A percentile compares a stretch with the other conserved stretches of the same genome.
Evolutionary conservation across 2,113 vertebrate genomes (phyloP).

Genomic region (Siniperca knerii): DNA sequence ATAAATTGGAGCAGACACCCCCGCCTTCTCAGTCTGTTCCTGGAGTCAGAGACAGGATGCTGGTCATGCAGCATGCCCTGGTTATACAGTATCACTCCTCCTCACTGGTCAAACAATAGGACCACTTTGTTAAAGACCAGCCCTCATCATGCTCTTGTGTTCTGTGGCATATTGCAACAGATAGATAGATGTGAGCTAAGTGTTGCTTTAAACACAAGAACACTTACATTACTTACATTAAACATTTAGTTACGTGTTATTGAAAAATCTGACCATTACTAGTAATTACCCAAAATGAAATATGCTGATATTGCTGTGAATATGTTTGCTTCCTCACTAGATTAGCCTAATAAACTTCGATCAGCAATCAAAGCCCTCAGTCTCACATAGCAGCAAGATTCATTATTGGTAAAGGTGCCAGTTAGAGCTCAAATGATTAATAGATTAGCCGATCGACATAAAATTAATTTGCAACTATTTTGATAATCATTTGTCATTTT

Average conservation of each 20-base stretch:
- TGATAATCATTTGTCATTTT: no score
- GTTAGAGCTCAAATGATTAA: not conserved
- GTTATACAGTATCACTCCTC: slow-evolving; percentile 42
- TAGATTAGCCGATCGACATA: not conserved
- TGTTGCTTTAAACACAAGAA: not conserved
- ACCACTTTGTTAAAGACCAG: slow-evolving; percentile 35
- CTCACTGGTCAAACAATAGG: slow-evolving; percentile 49
- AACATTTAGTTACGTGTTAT: not conserved
- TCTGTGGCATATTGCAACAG: not conserved
- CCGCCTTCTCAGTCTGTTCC: not conserved
- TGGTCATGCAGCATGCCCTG: slow-evolving; percentile 56
- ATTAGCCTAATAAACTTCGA: not conserved
- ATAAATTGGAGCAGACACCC: not conserved
- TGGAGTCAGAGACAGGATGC: slow-evolving; percentile 56
- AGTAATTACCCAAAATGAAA: not conserved
- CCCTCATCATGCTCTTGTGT: not conserved
- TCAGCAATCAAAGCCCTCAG: not conserved
- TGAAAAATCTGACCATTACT: not conserved
- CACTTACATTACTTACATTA: not conserved
- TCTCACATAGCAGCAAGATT: not conserved
- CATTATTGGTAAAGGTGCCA: not conserved
- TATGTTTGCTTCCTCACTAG: not conserved
- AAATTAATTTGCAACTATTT: no score
- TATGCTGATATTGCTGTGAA: not conserved
- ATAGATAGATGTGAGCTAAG: not conserved